Evolutionary conservation across 2,797 vertebrate genomes (phyloP).

Genomic region (Podarcis lilfordi): DNA sequence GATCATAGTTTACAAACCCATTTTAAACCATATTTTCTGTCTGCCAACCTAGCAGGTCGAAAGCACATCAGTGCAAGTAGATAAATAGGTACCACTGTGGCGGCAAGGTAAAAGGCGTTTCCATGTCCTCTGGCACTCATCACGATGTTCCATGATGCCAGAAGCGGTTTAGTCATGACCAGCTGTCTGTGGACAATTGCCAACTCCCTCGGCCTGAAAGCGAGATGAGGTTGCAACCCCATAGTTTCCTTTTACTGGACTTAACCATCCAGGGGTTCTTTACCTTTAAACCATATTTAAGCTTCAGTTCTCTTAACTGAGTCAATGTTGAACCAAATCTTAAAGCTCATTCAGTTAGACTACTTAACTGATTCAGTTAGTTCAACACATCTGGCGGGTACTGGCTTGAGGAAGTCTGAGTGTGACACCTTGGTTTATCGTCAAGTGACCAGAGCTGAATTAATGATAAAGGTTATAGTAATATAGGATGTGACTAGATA

Average conservation of each 20-base stretch:
- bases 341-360: not conserved
- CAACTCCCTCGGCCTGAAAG: no score
- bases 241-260: no score
- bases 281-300: not conserved
- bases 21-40: not conserved
- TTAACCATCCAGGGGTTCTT: no score
- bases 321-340: not conserved
- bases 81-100: no score
- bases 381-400: not conserved
- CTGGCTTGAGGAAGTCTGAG: not conserved
- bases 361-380: not conserved
- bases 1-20: not conserved
- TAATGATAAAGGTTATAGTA: not conserved
- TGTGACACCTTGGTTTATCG: not conserved
- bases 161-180: no score
- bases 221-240: no score
- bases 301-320: not conserved
- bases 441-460: not conserved
- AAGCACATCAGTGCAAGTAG: no score
- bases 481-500: not conserved
- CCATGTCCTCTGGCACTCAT: no score
- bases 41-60: not conserved
- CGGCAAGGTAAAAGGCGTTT: no score
- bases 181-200: no score
- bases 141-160: no score